phyloP scores from a whole-genome alignment of 2,113 vertebrate species.

The Hemichromis elongatus region DNA sequence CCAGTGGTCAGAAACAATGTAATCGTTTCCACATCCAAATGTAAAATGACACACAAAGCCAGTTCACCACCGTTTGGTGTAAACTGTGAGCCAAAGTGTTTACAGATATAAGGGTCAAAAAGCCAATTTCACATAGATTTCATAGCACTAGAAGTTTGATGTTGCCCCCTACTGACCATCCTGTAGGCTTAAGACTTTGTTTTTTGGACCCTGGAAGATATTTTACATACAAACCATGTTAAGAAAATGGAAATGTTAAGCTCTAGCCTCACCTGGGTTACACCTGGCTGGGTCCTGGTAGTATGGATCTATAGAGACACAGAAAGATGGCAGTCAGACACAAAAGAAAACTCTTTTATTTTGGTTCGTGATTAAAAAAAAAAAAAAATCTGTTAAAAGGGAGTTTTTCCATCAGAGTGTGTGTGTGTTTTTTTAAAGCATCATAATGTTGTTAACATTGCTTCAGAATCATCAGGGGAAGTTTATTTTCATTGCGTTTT shows the following conservation, averaged over 20 bases:
- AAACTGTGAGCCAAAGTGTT: not conserved
- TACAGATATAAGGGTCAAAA: not conserved
- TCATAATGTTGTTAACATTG: not conserved
- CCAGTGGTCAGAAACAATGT: not conserved
- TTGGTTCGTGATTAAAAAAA: not conserved
- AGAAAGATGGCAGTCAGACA: not conserved
- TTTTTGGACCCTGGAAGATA: not conserved
- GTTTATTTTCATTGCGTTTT: not conserved
- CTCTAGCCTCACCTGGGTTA: constrained; percentile 64
- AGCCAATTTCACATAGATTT: not conserved
- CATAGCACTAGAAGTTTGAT: not conserved
- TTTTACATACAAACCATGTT: not conserved
- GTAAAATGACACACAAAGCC: fast-evolving
- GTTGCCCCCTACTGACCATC: not conserved
- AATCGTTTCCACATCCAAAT: not conserved
- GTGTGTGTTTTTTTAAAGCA: not conserved
- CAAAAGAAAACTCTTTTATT: not conserved
- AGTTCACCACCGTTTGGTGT: not conserved
- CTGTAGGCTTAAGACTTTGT: not conserved
- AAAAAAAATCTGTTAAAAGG: not conserved
- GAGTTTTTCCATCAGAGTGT: not conserved
- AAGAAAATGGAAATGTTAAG: not conserved
- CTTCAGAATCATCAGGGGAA: not conserved
- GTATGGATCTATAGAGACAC: constrained; percentile 62
- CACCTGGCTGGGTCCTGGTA: constrained; percentile 68